phyloP scores from a whole-genome alignment of 2,888 invertebrate species.

The Sinopyrophorus schimmeli region DNA sequence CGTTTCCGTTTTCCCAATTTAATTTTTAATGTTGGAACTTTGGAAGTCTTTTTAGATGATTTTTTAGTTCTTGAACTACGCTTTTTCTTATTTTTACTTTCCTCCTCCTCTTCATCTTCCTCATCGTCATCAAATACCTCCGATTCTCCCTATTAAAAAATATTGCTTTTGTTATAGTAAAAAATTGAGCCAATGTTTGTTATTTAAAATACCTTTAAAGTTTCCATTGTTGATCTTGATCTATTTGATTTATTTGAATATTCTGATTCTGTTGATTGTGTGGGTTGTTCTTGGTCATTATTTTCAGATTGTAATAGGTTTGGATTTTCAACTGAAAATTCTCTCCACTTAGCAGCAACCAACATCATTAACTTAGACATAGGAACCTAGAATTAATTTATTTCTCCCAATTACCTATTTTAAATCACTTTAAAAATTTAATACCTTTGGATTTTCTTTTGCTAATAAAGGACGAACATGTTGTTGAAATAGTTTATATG shows the following conservation, averaged over 20 bases:
- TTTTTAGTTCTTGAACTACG: slow-evolving; percentile 74
- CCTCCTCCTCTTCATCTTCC: slow-evolving; percentile 75
- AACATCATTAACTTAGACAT: slow-evolving; percentile 95
- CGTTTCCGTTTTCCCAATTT: slow-evolving; percentile 92
- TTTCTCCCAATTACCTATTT: too few relatives aligned
- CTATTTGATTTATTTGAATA: slow-evolving; percentile 58
- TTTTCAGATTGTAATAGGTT: slow-evolving; percentile 63
- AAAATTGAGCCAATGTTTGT: too few relatives aligned
- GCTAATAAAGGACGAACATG: slow-evolving; percentile 89
- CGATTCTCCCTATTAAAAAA: slow-evolving; percentile 40
- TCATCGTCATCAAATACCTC: slow-evolving; percentile 69
- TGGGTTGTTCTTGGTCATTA: slow-evolving; percentile 50
- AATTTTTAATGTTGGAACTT: slow-evolving; percentile 94
- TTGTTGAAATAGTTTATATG: slow-evolving; percentile 93
- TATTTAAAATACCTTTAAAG: slow-evolving; percentile 34
- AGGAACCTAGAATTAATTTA: too few relatives aligned
- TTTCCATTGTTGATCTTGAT: slow-evolving; percentile 60
- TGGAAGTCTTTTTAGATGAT: slow-evolving; percentile 75
- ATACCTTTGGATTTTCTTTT: slow-evolving; percentile 95
- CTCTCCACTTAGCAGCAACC: slow-evolving; percentile 96
- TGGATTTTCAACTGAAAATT: slow-evolving; percentile 86
- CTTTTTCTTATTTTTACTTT: slow-evolving; percentile 66
- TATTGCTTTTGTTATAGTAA: too few relatives aligned
- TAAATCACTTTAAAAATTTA: too few relatives aligned
- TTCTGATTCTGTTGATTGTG: slow-evolving; percentile 54